A percentile compares a stretch with the other conserved stretches of the same genome.
These are phyloP conservation scores for Cynopterus brachyotis DNA, from an alignment of 2,113 vertebrate species.

Conservation along the genomic window DNA sequence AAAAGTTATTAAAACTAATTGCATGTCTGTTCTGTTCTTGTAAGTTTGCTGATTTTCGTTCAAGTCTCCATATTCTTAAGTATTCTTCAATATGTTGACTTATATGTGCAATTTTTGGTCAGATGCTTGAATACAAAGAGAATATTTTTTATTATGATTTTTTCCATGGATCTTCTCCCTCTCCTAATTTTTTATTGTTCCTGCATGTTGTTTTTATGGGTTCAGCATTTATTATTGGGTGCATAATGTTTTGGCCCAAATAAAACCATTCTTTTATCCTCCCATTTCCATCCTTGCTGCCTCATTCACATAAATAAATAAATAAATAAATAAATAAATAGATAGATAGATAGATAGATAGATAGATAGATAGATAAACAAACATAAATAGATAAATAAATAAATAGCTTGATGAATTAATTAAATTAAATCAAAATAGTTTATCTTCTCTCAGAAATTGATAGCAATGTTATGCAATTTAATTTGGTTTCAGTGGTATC, in stretches of 20 bases:
- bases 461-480: slow-evolving; percentile 22
- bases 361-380: too few relatives aligned
- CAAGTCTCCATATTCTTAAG: not conserved
- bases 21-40: not conserved
- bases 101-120: not conserved
- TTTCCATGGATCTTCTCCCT: not conserved
- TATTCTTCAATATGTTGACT: not conserved
- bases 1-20: slow-evolving; percentile 14
- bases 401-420: too few relatives aligned
- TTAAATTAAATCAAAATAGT: too few relatives aligned
- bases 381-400: too few relatives aligned
- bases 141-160: not conserved
- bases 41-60: slow-evolving; percentile 16
- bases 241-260: not conserved
- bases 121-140: not conserved
- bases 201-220: slow-evolving; percentile 16
- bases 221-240: not conserved
- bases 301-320: too few relatives aligned
- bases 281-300: accelerated
- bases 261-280: not conserved
- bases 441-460: slow-evolving; percentile 38
- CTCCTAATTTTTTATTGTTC: not conserved
- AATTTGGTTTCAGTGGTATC: slow-evolving; percentile 36
- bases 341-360: too few relatives aligned
- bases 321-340: too few relatives aligned